These are phyloP conservation scores for Melanotaenia parkinsoni DNA, from an alignment of 2,797 vertebrate species.

Conservation along the genomic window DNA sequence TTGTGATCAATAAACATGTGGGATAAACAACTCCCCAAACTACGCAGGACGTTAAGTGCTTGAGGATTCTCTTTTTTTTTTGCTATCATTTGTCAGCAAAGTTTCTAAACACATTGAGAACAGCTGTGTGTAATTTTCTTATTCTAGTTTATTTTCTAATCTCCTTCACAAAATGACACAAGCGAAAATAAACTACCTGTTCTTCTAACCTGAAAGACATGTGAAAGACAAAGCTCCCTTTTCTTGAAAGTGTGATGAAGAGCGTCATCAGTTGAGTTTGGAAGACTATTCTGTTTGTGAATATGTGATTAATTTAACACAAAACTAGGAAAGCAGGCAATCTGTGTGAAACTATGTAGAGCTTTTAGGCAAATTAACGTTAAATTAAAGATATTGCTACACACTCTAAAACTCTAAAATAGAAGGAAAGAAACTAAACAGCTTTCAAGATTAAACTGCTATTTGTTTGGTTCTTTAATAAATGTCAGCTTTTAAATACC, in stretches of 20 bases:
- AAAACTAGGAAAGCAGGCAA: slow-evolving; percentile 10
- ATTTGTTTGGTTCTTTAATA: background rate
- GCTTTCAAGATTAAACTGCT: background rate
- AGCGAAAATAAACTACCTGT: slow-evolving; percentile 19
- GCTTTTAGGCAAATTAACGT: background rate
- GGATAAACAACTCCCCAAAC: slow-evolving; percentile 37
- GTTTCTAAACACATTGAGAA: slow-evolving; percentile 26
- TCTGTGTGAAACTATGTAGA: background rate
- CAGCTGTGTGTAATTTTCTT: slow-evolving; percentile 18
- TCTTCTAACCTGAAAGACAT: background rate
- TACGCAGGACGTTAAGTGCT: slow-evolving; percentile 9
- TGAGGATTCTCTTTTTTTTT: background rate
- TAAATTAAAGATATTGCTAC: background rate
- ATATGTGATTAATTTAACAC: slow-evolving; percentile 12
- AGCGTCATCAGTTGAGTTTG: slow-evolving; percentile 1
- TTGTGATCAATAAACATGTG: slow-evolving; percentile 39
- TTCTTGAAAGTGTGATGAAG: slow-evolving; percentile 2
- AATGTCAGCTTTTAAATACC: slow-evolving; percentile 36
- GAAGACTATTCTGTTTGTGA: background rate
- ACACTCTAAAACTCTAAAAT: background rate
- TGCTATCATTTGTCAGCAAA: slow-evolving; percentile 28
- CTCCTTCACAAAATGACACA: slow-evolving; percentile 11
- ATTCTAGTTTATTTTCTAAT: slow-evolving; percentile 25
- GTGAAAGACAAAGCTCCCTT: background rate
- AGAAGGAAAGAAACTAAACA: background rate